Conservation (phyloP, 1,140 invertebrate genomes). For the Tetramorium alpestre region DNA sequence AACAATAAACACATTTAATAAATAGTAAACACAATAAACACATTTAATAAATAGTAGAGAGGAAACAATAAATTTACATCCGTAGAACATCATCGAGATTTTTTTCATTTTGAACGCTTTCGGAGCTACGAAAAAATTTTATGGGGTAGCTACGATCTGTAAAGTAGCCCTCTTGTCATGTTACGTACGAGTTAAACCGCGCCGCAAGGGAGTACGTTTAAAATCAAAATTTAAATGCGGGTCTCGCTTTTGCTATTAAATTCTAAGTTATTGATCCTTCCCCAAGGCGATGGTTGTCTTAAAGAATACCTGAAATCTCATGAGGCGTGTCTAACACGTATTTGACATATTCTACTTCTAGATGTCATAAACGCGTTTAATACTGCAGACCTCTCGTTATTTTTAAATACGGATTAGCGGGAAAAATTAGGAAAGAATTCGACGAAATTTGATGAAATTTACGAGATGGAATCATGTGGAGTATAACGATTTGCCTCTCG, state of each 20-base stretch:
- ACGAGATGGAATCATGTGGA: neutral
- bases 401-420: conserved; percentile 36
- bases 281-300: neutral
- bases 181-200: conserved; percentile 14
- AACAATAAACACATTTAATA: neutral
- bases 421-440: conserved; percentile 43
- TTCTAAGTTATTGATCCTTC: conserved; percentile 63
- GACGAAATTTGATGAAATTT: conserved; percentile 33
- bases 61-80: conserved; percentile 15
- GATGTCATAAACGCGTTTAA: conserved; percentile 30
- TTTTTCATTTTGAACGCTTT: conserved; percentile 28
- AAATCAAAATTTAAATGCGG: conserved; percentile 42
- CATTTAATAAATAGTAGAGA: neutral
- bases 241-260: conserved; percentile 53
- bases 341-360: conserved; percentile 10
- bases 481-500: neutral
- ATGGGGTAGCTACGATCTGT: conserved; percentile 59
- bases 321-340: conserved; percentile 66
- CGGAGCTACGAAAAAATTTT: conserved; percentile 42
- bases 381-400: conserved; percentile 15
- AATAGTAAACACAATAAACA: neutral
- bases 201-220: conserved; percentile 15
- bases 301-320: conserved; percentile 63
- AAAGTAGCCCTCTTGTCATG: conserved; percentile 41
- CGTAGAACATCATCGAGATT: neutral